Conservation (phyloP, 2,797 vertebrate species). For the Etheostoma nigrum region DNA sequence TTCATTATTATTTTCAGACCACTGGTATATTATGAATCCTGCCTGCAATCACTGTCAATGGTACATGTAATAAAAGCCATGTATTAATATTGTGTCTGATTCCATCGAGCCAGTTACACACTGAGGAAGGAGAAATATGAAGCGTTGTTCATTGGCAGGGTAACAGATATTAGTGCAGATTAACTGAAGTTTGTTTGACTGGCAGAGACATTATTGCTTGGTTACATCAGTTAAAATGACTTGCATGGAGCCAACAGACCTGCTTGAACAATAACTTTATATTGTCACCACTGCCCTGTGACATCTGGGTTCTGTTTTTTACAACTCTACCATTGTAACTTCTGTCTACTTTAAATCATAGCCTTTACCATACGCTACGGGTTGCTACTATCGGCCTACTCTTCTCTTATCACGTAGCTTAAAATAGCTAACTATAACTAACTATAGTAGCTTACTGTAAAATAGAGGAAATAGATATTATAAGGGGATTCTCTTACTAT, state of each 20-base stretch:
- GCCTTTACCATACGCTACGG: not conserved
- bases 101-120: slow-evolving; percentile 49
- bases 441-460: not conserved
- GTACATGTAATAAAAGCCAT: slow-evolving; percentile 67
- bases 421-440: not conserved
- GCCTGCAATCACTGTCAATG: slow-evolving; percentile 45
- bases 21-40: slow-evolving; percentile 41
- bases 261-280: slow-evolving; percentile 13
- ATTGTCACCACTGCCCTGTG: slow-evolving; percentile 10
- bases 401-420: not conserved
- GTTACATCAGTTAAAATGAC: slow-evolving; percentile 49
- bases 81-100: slow-evolving; percentile 70
- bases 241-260: slow-evolving; percentile 19
- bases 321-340: no score
- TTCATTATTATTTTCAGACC: slow-evolving; percentile 55
- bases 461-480: not conserved
- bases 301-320: no score
- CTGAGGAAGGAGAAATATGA: slow-evolving; percentile 49
- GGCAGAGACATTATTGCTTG: slow-evolving; percentile 66
- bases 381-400: not conserved
- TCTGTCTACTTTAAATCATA: not conserved
- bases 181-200: slow-evolving; percentile 67
- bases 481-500: not conserved
- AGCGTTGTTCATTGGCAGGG: slow-evolving; percentile 51
- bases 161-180: slow-evolving; percentile 68